These are phyloP conservation scores for Bagarius yarrelli DNA, from an alignment of 2,113 vertebrate genomes.

Conservation along the genomic window DNA sequence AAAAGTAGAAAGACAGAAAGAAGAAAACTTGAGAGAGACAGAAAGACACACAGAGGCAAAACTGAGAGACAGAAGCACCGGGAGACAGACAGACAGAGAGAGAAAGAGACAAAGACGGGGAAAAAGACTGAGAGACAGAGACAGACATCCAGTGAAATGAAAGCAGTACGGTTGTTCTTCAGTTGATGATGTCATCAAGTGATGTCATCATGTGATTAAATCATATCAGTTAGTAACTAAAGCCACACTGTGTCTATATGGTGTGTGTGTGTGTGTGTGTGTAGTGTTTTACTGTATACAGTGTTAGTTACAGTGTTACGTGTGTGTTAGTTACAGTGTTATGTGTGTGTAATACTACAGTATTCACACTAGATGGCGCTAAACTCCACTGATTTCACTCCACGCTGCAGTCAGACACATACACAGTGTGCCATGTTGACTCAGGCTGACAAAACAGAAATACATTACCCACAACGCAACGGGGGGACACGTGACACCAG, in stretches of 20 bases:
- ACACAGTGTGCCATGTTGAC: slow-evolving; percentile 24
- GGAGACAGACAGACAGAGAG: not conserved
- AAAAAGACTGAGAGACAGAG: not conserved
- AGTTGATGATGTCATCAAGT: not conserved
- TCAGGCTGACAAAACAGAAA: not conserved
- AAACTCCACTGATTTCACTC: slow-evolving; percentile 32
- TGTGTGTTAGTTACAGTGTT: not conserved
- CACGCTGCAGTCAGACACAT: not conserved
- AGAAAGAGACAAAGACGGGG: not conserved
- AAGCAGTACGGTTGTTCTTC: not conserved
- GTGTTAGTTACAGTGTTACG: not conserved
- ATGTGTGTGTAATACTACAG: not conserved
- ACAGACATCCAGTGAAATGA: not conserved
- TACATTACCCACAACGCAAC: not conserved
- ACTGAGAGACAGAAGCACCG: slow-evolving; percentile 21
- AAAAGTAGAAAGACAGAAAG: slow-evolving; percentile 46
- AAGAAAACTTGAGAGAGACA: slow-evolving; percentile 48
- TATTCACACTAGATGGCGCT: slow-evolving; percentile 61
- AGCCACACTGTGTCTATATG: not conserved
- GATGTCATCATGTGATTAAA: too few species aligned
- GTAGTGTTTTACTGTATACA: too few species aligned
- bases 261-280: not conserved
- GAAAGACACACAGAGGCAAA: slow-evolving; percentile 26
- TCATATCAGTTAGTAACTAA: too few species aligned
- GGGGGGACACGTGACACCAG: not conserved